Conservation (phyloP, 2,888 invertebrate genomes). For the Ophonus ardosiacus region DNA sequence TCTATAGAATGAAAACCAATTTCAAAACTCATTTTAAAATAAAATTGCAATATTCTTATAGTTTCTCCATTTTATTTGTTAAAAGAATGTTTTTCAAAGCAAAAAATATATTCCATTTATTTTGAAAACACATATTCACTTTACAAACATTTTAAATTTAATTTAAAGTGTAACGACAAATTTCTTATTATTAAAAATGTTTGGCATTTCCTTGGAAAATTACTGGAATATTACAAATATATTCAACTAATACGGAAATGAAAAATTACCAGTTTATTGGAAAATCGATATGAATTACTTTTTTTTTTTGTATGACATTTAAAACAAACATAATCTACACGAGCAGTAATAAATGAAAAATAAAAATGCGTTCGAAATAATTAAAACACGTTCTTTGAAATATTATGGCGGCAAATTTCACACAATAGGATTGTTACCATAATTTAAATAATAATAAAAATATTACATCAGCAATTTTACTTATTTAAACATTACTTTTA, state of each 20-base stretch:
- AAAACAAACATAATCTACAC: not conserved
- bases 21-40: too few species aligned
- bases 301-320: slow-evolving; percentile 12
- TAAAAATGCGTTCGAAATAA: not conserved
- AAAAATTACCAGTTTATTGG: slow-evolving; percentile 5
- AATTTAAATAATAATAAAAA: too few species aligned
- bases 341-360: not conserved
- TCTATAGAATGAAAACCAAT: too few species aligned
- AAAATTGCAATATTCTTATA: too few species aligned
- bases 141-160: not conserved
- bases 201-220: not conserved
- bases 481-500: too few species aligned
- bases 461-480: too few species aligned
- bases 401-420: too few species aligned
- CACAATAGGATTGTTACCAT: too few species aligned
- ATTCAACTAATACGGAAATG: slow-evolving; percentile 4
- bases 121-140: too few species aligned
- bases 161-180: not conserved
- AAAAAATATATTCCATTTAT: too few species aligned
- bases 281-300: slow-evolving; percentile 2
- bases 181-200: not conserved
- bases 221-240: not conserved
- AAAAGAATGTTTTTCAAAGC: too few species aligned
- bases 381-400: not conserved
- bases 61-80: too few species aligned